Conservation (phyloP, 2,113 vertebrate genomes). For the Holacanthus passer region DNA sequence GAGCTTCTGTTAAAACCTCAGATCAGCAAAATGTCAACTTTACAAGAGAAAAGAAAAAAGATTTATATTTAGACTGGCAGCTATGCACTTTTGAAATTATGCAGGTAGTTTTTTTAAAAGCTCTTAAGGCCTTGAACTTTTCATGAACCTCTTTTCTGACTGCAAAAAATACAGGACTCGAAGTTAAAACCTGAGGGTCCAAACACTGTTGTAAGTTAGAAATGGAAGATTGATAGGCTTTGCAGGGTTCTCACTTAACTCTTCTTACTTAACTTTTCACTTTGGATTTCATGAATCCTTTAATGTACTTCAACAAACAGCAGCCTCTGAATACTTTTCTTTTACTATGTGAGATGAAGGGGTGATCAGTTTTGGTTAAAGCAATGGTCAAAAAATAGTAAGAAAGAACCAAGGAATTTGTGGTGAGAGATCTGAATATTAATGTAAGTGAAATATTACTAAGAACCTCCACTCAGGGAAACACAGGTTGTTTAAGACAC, state of each 20-base stretch:
- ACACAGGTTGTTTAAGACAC: neutral
- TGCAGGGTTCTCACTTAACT: neutral
- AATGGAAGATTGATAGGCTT: constrained; percentile 3
- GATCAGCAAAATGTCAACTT: constrained; percentile 5
- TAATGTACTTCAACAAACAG: neutral
- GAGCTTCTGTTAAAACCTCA: neutral
- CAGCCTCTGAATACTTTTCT: neutral
- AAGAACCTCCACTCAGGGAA: neutral
- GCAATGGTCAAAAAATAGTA: neutral
- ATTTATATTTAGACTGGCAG: constrained; percentile 17
- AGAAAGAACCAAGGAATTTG: neutral
- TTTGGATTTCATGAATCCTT: neutral
- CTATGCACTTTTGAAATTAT: neutral
- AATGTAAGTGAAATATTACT: neutral
- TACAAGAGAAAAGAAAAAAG: neutral
- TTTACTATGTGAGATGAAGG: neutral
- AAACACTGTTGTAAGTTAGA: neutral
- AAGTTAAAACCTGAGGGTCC: neutral
- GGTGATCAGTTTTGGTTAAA: neutral
- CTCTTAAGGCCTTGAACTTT: neutral
- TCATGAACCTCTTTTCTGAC: neutral
- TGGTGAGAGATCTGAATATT: neutral
- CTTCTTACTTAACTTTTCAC: neutral
- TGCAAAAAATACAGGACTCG: neutral
- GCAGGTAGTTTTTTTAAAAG: neutral